phyloP scores from a whole-genome alignment of 2,888 invertebrate genomes.

The Hydrotaea cyrtoneurina region DNA sequence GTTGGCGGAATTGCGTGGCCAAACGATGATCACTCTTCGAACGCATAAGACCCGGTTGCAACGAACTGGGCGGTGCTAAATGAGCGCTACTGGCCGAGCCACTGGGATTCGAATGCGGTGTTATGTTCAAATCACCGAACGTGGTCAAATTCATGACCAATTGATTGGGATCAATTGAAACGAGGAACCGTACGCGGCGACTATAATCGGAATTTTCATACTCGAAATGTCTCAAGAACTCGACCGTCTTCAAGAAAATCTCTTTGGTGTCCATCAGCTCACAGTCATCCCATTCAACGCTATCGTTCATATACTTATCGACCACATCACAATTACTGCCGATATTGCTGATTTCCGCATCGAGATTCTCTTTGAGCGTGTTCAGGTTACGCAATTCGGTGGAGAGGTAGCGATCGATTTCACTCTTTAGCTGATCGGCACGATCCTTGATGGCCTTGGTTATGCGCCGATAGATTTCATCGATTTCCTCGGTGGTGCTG shows the following conservation, averaged over 20 bases:
- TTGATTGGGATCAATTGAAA: conserved; percentile 96
- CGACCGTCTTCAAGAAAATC: conserved; percentile 96
- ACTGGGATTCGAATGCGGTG: conserved; percentile 82
- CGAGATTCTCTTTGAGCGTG: conserved; percentile 94
- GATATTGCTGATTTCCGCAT: conserved; percentile 96
- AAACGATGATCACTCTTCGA: conserved; percentile 96
- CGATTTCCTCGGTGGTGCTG: conserved; percentile 95
- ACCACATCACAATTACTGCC: conserved; percentile 97
- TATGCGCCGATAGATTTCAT: conserved; percentile 93
- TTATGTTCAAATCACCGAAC: conserved; percentile 93
- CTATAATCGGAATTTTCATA: conserved; percentile 95
- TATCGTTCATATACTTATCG: conserved; percentile 95
- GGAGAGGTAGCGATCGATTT: conserved; percentile 95
- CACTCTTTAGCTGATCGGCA: conserved; percentile 91
- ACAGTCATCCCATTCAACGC: conserved; percentile 94
- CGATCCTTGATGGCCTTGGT: conserved; percentile 94
- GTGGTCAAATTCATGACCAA: conserved; percentile 92
- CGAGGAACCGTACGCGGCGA: conserved; percentile 91
- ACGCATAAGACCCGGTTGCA: conserved; percentile 91
- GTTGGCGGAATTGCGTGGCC: conserved; percentile 92
- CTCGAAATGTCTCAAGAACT: conserved; percentile 96
- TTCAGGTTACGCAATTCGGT: conserved; percentile 93
- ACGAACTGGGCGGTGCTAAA: conserved; percentile 83
- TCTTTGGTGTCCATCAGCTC: conserved; percentile 97
- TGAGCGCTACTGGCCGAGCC: conserved; percentile 81